These are phyloP conservation scores for Sinopyrophorus schimmeli DNA, from an alignment of 2,888 invertebrate genomes.

Conservation along the genomic window DNA sequence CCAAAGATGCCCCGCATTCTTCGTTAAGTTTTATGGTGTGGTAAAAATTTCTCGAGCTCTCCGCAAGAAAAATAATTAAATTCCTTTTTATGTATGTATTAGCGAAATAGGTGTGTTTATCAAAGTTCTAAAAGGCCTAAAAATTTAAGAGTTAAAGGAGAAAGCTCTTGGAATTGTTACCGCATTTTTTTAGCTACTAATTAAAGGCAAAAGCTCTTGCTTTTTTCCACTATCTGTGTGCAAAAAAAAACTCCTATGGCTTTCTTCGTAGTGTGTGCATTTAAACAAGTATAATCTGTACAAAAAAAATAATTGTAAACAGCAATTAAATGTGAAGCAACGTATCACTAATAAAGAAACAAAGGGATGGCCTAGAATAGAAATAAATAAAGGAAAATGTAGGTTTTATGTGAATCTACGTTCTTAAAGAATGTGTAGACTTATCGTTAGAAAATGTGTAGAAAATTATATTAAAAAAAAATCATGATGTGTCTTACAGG, in stretches of 20 bases:
- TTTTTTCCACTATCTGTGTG: slow-evolving; percentile 5
- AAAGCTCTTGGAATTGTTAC: too few relatives aligned
- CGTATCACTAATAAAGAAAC: slow-evolving; percentile 2
- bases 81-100: too few relatives aligned
- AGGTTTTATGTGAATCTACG: slow-evolving; percentile 6
- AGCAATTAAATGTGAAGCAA: slow-evolving; percentile 13
- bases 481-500: slow-evolving; percentile 11
- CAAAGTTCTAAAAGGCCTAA: too few relatives aligned
- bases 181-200: too few relatives aligned
- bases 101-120: too few relatives aligned
- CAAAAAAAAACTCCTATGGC: slow-evolving; percentile 7
- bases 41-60: too few relatives aligned
- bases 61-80: too few relatives aligned
- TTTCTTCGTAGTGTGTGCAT: slow-evolving; percentile 12
- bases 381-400: slow-evolving; percentile 1
- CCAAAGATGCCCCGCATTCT: too few relatives aligned
- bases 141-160: too few relatives aligned
- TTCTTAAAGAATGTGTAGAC: slow-evolving; percentile 9
- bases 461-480: slow-evolving; percentile 8
- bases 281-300: slow-evolving; percentile 4
- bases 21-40: too few relatives aligned
- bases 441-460: slow-evolving; percentile 5
- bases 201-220: slow-evolving; percentile 1
- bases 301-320: slow-evolving; percentile 5
- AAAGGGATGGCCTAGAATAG: slow-evolving; percentile 6